Conservation (phyloP, 2,113 vertebrate genomes). For the Fregetta grallaria region DNA sequence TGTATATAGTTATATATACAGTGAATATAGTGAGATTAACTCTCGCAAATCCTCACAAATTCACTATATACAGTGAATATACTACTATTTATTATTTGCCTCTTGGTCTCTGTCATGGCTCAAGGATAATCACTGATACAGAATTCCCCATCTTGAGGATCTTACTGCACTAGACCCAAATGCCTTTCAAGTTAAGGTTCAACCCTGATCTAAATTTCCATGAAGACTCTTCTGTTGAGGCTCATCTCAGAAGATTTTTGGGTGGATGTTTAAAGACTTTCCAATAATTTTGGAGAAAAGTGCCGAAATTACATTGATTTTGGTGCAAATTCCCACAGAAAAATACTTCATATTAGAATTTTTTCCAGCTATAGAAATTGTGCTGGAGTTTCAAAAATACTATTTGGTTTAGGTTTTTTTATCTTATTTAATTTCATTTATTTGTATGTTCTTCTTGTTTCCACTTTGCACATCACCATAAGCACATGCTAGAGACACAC, state of each 20-base stretch:
- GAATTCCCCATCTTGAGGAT: neutral
- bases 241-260: neutral
- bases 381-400: neutral
- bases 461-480: neutral
- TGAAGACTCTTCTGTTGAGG: neutral
- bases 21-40: too few relatives aligned
- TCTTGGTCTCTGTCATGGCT: neutral
- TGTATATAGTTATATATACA: too few relatives aligned
- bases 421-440: neutral
- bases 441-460: neutral
- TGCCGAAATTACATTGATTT: neutral
- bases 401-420: neutral
- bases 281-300: neutral
- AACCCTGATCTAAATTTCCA: neutral
- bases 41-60: too few relatives aligned
- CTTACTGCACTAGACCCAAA: neutral
- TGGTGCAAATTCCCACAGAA: neutral
- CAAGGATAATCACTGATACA: neutral
- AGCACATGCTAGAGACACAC: neutral
- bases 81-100: neutral
- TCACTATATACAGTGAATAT: neutral
- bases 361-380: neutral
- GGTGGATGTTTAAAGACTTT: neutral
- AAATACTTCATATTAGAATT: neutral
- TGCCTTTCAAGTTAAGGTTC: neutral